These are phyloP conservation scores for Zaprionus tsacasi DNA, from an alignment of 1,140 invertebrate genomes.

Conservation along the genomic window DNA sequence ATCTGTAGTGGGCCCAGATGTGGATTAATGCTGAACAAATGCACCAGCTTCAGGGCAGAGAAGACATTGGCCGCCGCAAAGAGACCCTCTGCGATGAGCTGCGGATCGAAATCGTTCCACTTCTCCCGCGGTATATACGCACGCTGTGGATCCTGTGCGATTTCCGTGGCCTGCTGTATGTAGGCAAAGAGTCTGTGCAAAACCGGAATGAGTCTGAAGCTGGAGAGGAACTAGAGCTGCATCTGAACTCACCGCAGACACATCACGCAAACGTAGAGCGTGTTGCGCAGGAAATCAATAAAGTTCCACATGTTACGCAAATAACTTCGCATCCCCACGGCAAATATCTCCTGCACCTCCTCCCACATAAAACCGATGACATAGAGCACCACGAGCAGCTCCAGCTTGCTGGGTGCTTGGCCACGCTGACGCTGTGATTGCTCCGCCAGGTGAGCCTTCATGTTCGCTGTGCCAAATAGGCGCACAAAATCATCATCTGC, in stretches of 20 bases:
- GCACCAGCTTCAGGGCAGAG: conserved; percentile 93
- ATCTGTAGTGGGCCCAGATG: conserved; percentile 95
- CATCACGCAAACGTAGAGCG: conserved; percentile 92
- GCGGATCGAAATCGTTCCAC: conserved; percentile 97
- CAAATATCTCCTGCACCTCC: conserved; percentile 94
- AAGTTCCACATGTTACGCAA: conserved; percentile 98
- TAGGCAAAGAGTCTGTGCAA: conserved; percentile 88
- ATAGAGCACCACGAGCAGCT: conserved; percentile 91
- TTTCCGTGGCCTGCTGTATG: conserved; percentile 89
- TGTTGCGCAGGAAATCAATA: conserved; percentile 96
- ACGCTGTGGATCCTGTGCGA: conserved; percentile 87
- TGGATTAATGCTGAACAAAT: conserved; percentile 96
- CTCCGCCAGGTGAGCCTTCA: conserved; percentile 87
- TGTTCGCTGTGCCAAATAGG: conserved; percentile 88
- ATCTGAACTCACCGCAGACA: conserved; percentile 86
- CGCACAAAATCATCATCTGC: conserved; percentile 91
- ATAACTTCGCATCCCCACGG: conserved; percentile 92
- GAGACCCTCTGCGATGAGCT: conserved; percentile 96
- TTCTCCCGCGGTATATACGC: conserved; percentile 91
- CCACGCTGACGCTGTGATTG: conserved; percentile 89
- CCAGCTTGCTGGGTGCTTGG: conserved; percentile 90
- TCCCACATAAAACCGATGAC: conserved; percentile 95
- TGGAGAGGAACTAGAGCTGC: background rate
- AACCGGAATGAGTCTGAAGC: background rate
- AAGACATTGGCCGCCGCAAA: conserved; percentile 97